Conservation (phyloP, 2,113 vertebrate genomes). For the Manacus vitellinus region DNA sequence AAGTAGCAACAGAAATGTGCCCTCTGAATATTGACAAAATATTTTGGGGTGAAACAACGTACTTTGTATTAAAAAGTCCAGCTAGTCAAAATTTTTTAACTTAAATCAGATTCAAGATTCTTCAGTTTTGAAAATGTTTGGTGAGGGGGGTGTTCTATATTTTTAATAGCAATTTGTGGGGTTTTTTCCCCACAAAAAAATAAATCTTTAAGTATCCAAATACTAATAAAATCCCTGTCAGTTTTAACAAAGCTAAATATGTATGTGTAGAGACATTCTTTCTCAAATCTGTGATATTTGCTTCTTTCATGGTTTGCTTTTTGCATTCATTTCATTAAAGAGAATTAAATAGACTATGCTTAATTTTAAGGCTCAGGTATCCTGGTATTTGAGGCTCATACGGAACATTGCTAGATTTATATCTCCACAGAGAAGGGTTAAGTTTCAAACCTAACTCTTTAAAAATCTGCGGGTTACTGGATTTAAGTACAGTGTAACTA, state of each 20-base stretch:
- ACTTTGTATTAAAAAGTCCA: background rate
- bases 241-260: background rate
- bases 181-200: accelerated
- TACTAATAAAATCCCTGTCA: background rate
- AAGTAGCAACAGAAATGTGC: background rate
- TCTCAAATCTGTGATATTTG: background rate
- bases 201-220: background rate
- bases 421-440: background rate
- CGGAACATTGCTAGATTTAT: background rate
- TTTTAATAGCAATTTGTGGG: background rate
- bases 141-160: accelerated
- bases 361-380: background rate
- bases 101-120: background rate
- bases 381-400: background rate
- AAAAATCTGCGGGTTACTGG: background rate
- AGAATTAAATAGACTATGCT: background rate
- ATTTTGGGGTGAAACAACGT: accelerated
- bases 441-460: background rate
- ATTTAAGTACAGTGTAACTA: background rate
- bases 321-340: background rate
- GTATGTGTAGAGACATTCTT: background rate
- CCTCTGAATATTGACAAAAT: background rate
- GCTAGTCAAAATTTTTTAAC: background rate
- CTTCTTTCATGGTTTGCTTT: background rate
- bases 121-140: background rate